Evolutionary conservation across 2,113 vertebrate species (phyloP).

Genomic region (Hucho hucho): DNA sequence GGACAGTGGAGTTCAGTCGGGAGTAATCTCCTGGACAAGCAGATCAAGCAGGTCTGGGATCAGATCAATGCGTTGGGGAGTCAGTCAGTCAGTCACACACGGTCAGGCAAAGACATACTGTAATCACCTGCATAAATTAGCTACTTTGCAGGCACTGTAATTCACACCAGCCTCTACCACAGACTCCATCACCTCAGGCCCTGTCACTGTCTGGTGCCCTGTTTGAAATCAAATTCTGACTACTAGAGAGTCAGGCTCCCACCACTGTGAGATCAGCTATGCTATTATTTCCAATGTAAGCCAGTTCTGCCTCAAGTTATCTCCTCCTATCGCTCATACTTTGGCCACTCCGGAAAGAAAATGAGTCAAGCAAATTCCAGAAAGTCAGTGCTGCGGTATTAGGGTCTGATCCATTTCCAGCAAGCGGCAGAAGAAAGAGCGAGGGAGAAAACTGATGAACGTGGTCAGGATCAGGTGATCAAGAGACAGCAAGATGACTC

Average conservation of each 20-base stretch:
- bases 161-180: too few relatives aligned
- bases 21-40: too few relatives aligned
- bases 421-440: neutral
- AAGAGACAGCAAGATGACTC: neutral
- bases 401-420: conserved; percentile 23
- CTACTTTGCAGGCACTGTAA: too few relatives aligned
- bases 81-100: conserved; percentile 4
- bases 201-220: too few relatives aligned
- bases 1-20: neutral
- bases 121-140: neutral
- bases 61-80: too few relatives aligned
- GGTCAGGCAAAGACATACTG: neutral
- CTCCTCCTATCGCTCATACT: neutral
- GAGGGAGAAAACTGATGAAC: neutral
- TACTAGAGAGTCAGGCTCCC: too few relatives aligned
- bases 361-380: conserved; percentile 36
- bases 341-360: conserved; percentile 37
- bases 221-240: too few relatives aligned
- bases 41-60: too few relatives aligned
- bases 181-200: too few relatives aligned
- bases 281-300: too few relatives aligned
- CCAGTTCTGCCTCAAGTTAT: too few relatives aligned
- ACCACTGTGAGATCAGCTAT: too few relatives aligned
- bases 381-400: conserved; percentile 9
- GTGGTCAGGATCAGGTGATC: conserved; percentile 16